phyloP scores from a whole-genome alignment of 1,140 invertebrate species.

The Hestina assimilis region DNA sequence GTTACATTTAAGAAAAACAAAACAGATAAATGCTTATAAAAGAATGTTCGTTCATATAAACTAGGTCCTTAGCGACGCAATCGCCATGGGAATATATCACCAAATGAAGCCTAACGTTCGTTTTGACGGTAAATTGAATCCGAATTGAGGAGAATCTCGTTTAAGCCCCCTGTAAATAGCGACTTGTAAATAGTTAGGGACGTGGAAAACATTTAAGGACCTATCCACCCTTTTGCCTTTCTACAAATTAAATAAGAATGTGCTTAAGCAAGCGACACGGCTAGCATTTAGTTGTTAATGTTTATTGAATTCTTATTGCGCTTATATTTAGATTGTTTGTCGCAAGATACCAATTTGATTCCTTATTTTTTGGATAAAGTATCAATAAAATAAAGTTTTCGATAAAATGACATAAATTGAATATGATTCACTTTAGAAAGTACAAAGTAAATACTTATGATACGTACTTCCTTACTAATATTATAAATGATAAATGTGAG shows the following conservation, averaged over 20 bases:
- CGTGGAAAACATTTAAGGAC: slow-evolving; percentile 67
- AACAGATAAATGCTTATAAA: too few relatives aligned
- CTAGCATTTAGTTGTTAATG: background rate
- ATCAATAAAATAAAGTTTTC: too few relatives aligned
- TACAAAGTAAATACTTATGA: too few relatives aligned
- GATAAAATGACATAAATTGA: too few relatives aligned
- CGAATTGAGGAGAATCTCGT: slow-evolving; percentile 63
- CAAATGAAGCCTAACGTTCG: slow-evolving; percentile 62
- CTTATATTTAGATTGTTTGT: too few relatives aligned
- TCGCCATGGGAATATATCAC: slow-evolving; percentile 40
- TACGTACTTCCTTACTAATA: too few relatives aligned
- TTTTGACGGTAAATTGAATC: slow-evolving; percentile 73
- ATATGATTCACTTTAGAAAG: too few relatives aligned
- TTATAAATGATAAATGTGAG: too few relatives aligned
- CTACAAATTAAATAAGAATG: slow-evolving; percentile 67
- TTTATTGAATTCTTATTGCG: slow-evolving; percentile 1
- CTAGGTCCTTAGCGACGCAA: background rate
- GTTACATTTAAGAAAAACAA: too few relatives aligned
- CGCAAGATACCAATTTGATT: too few relatives aligned
- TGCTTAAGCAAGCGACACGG: slow-evolving; percentile 34
- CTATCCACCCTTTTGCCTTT: slow-evolving; percentile 65
- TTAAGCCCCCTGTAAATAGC: slow-evolving; percentile 61
- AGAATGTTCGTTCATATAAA: background rate
- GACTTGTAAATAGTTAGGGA: slow-evolving; percentile 67
- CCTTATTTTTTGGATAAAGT: too few relatives aligned